A percentile compares a stretch with the other conserved stretches of the same genome.
phyloP scores from a whole-genome alignment of 2,113 vertebrate species.

The Macrotis lagotis region DNA sequence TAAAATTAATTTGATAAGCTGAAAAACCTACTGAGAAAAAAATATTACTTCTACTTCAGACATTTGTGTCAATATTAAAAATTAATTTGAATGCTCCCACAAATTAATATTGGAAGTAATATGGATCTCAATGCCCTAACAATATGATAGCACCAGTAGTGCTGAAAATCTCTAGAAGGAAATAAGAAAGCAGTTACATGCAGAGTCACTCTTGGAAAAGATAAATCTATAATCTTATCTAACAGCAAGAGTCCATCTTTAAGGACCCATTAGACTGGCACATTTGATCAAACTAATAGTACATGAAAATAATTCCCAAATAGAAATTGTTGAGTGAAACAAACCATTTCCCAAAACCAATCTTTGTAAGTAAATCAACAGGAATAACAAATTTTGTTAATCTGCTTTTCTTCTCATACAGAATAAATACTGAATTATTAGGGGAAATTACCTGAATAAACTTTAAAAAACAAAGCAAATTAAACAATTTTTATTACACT shows the following conservation, averaged over 20 bases:
- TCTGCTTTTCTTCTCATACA: background rate
- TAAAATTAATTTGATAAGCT: background rate
- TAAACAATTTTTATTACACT: background rate
- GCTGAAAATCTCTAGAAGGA: background rate
- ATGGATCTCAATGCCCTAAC: background rate
- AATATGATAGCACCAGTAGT: background rate
- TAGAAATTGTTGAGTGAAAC: background rate
- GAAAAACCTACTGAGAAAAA: background rate
- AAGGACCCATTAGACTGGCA: slow-evolving; percentile 30
- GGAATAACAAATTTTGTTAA: background rate
- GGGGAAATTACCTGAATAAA: background rate
- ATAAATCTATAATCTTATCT: slow-evolving; percentile 31
- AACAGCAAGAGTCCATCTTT: slow-evolving; percentile 11
- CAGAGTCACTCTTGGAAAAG: background rate
- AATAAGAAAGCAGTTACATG: background rate
- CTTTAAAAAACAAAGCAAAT: background rate
- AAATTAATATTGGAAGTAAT: background rate
- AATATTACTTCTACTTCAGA: background rate
- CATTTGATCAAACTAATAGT: background rate
- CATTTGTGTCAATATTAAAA: background rate
- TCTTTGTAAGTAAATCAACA: background rate
- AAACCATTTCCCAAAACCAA: background rate
- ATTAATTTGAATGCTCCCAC: background rate
- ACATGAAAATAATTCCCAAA: background rate
- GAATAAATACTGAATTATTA: background rate